These are phyloP conservation scores for Tetragonula clypearis DNA, from an alignment of 1,140 invertebrate genomes.

Conservation along the genomic window DNA sequence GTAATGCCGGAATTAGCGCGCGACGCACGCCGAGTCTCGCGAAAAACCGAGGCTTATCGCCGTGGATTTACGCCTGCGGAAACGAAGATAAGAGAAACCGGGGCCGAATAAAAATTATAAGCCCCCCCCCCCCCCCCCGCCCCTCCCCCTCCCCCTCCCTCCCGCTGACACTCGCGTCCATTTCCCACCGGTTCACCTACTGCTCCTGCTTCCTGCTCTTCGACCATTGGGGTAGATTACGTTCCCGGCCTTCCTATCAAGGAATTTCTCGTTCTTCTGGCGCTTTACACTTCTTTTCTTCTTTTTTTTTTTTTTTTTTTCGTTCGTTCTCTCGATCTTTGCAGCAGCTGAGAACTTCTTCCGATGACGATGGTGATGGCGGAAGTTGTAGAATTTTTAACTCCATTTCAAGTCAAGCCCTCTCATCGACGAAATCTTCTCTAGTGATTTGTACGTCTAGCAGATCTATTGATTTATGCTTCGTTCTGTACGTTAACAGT, in stretches of 20 bases:
- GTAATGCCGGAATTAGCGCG: conserved; percentile 75
- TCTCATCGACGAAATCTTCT: too few relatives aligned
- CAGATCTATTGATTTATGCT: too few relatives aligned
- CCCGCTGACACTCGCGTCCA: conserved; percentile 8
- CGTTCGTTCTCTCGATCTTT: too few relatives aligned
- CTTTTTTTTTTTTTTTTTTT: background rate
- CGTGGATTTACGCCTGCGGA: conserved; percentile 56
- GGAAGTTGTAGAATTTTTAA: background rate
- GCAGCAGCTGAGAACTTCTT: background rate
- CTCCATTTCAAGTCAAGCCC: too few relatives aligned
- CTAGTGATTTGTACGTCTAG: too few relatives aligned
- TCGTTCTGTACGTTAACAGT: too few relatives aligned
- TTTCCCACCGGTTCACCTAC: conserved; percentile 20
- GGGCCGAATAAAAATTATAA: conserved; percentile 35
- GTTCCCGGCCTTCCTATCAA: background rate
- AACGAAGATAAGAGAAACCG: conserved; percentile 47
- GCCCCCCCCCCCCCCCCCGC: background rate
- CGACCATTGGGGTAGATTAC: background rate
- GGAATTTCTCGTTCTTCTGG: background rate
- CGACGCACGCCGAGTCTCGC: background rate
- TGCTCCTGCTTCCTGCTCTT: background rate
- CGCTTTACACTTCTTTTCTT: background rate
- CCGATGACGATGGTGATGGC: background rate
- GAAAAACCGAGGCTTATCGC: conserved; percentile 56
- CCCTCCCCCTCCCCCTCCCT: background rate